phyloP scores from a whole-genome alignment of 2,888 invertebrate genomes.

The Amiota mariae region DNA sequence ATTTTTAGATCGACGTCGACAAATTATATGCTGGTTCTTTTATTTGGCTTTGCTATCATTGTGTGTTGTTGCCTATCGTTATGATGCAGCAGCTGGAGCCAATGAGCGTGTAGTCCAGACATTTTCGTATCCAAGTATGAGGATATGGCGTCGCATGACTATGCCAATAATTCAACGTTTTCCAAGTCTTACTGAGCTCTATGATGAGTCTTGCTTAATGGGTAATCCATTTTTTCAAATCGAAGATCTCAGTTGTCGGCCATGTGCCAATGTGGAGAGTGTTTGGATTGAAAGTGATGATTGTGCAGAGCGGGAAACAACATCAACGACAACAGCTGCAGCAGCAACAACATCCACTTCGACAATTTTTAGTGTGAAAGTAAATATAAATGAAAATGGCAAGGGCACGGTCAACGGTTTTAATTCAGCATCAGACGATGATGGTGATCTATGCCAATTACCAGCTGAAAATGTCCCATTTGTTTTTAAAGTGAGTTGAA shows the following conservation, averaged over 20 bases:
- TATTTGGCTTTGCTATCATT: constrained; percentile 67
- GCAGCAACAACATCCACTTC: background rate
- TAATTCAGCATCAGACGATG: background rate
- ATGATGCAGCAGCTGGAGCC: constrained; percentile 58
- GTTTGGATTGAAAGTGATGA: constrained; percentile 72
- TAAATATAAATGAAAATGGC: background rate
- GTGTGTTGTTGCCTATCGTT: constrained; percentile 65
- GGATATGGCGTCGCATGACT: constrained; percentile 81
- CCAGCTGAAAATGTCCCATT: constrained; percentile 73
- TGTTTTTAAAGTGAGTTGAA: constrained; percentile 75
- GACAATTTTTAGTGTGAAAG: background rate
- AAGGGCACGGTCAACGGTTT: background rate
- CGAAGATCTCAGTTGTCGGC: constrained; percentile 88
- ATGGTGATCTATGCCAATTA: constrained; percentile 42
- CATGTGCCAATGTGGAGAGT: constrained; percentile 82
- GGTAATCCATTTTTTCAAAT: constrained; percentile 89
- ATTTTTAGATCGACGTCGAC: constrained; percentile 70
- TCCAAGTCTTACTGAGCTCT: constrained; percentile 83
- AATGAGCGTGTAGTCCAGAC: constrained; percentile 74
- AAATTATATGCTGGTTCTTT: constrained; percentile 71
- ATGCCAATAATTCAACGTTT: constrained; percentile 85
- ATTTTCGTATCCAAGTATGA: constrained; percentile 86
- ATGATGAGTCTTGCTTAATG: constrained; percentile 88
- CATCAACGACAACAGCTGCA: background rate
- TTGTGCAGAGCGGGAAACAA: constrained; percentile 33